phyloP scores from a whole-genome alignment of 1,140 invertebrate species.

The Drosophila lacertosa region DNA sequence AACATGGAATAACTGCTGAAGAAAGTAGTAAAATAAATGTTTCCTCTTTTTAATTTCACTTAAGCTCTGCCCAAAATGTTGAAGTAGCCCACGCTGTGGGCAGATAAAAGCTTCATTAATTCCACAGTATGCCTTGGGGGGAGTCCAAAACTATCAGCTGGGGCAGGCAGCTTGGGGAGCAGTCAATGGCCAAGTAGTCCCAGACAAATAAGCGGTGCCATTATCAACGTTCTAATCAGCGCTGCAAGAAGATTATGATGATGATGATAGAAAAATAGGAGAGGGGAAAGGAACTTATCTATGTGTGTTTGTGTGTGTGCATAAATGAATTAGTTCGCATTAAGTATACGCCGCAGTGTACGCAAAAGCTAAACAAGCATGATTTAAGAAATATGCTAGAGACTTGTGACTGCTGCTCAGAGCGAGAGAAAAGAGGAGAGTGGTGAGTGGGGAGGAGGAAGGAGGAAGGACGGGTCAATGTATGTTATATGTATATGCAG shows the following conservation, averaged over 20 bases:
- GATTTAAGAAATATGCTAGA: constrained; percentile 61
- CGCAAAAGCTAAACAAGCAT: constrained; percentile 45
- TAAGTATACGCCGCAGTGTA: constrained; percentile 69
- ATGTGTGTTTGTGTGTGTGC: constrained; percentile 33
- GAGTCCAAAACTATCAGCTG: constrained; percentile 15
- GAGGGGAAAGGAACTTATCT: constrained; percentile 27
- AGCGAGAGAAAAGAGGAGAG: neutral
- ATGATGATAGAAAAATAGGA: neutral
- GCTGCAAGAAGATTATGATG: constrained; percentile 36
- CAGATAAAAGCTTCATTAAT: constrained; percentile 45
- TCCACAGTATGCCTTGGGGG: constrained; percentile 9
- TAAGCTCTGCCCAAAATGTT: too few species aligned
- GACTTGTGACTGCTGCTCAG: constrained; percentile 24
- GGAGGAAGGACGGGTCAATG: neutral
- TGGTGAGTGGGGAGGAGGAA: neutral
- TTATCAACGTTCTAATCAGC: constrained; percentile 40
- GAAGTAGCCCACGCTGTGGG: neutral
- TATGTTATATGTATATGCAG: constrained; percentile 19
- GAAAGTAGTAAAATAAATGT: too few species aligned
- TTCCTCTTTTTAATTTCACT: too few species aligned
- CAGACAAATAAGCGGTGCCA: constrained; percentile 41
- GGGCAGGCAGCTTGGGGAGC: constrained; percentile 10
- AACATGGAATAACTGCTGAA: too few species aligned
- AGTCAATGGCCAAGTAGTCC: constrained; percentile 10
- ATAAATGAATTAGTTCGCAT: constrained; percentile 81